Evolutionary conservation across 2,113 vertebrate genomes (phyloP), one percentile per base, ranked within the genome.

Genomic region (Nestor notabilis): DNA sequence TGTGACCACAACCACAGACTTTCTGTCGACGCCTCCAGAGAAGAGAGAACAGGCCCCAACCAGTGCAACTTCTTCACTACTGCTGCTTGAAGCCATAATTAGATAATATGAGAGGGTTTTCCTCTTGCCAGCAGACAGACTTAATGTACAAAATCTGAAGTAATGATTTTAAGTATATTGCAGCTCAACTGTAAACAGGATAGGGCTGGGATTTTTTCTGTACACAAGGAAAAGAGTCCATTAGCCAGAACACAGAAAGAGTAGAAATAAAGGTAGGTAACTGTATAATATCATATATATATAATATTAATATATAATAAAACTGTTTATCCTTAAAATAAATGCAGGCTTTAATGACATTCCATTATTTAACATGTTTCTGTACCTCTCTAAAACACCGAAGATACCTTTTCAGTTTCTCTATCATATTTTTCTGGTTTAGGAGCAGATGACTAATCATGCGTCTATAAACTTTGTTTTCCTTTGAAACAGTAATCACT

Each of bases 101-200:
- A 97, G 78, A 96, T 88, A 97, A 97, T 92, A 91, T 35, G 68
- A 95, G 97, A 96, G 84, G 64, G 77, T 90, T 97, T 93, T 95
- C 95, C 97, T 96, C 93, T 94, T 96, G 97, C 97, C 97, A 97
- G 96, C 89, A 97, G 97, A 95, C 96, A 97, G 90, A 86, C 53
- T 95, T 92, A 93, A 92, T 77, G 50, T 50, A 89, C 53, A 87
- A 96, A 95, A 94, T 79, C 93, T 85, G 74, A 96, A 91, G 75
- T 91, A 96, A 92, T 94, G 83, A 86, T 96, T 94, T 93, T 84
- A 72, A 90, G 93, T 77, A 61, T 83, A 87, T 74, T 93, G 85
- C 63, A 94, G 74, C 83, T 94, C 82, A 83, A n/a, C 74, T 75
- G 70, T 97, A 97, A 97, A 97, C 85, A 97, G 96, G 96, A 94